phyloP scores from a whole-genome alignment of 2,113 vertebrate species.

The Pygoscelis antarcticus region DNA sequence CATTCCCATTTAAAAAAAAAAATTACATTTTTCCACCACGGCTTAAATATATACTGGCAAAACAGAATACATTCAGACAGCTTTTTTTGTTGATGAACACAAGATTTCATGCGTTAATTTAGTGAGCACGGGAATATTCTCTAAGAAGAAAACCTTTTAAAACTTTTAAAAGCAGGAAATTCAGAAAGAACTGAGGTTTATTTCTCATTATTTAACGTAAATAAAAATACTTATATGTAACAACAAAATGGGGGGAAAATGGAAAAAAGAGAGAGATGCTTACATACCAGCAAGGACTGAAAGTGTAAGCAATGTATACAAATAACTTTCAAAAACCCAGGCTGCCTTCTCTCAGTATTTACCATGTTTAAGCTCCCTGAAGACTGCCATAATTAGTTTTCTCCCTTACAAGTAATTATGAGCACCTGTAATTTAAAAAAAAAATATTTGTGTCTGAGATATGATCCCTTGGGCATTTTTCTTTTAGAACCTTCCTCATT shows the following conservation, averaged over 20 bases:
- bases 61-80: not conserved
- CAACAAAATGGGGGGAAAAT: not conserved
- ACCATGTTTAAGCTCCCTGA: constrained; percentile 27
- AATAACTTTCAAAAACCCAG: constrained; percentile 7
- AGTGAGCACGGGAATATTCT: not conserved
- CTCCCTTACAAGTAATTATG: constrained; percentile 61
- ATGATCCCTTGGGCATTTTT: not conserved
- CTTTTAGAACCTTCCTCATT: constrained; percentile 56
- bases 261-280: not conserved
- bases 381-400: constrained; percentile 48
- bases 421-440: constrained; percentile 57
- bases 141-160: not conserved
- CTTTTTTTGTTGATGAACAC: not conserved
- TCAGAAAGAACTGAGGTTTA: not conserved
- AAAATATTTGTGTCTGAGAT: constrained; percentile 39
- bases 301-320: not conserved
- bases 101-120: not conserved
- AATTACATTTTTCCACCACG: not conserved
- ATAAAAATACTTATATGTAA: not conserved
- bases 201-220: not conserved
- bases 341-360: constrained; percentile 44
- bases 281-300: not conserved
- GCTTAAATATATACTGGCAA: not conserved
- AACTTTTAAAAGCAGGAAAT: not conserved
- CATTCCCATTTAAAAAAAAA: not conserved